These are phyloP conservation scores for Nesometra sesokonis DNA, from an alignment of 35 echinoderm and acorn worm genomes.

Conservation along the genomic window DNA sequence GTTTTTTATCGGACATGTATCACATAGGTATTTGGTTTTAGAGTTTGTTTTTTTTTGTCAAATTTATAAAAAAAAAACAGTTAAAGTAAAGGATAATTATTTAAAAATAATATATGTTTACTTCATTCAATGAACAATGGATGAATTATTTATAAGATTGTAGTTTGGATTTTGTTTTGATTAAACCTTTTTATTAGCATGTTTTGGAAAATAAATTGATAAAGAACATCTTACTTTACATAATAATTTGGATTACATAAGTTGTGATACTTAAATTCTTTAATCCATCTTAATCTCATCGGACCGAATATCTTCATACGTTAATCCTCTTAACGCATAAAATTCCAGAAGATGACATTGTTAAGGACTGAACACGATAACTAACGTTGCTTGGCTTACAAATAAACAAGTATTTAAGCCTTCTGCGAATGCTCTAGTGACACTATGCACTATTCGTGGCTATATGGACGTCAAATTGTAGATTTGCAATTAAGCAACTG, in stretches of 20 bases:
- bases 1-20: too few relatives aligned
- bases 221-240: too few relatives aligned
- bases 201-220: too few relatives aligned
- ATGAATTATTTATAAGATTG: too few relatives aligned
- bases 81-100: too few relatives aligned
- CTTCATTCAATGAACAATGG: too few relatives aligned
- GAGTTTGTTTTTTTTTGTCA: too few relatives aligned
- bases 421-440: not conserved
- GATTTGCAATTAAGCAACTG: not conserved
- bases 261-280: not conserved
- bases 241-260: not conserved
- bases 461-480: not conserved
- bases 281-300: not conserved
- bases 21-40: too few relatives aligned
- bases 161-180: too few relatives aligned
- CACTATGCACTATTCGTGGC: not conserved
- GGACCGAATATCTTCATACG: not conserved
- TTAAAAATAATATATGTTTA: too few relatives aligned
- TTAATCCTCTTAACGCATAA: not conserved
- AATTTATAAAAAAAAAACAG: too few relatives aligned
- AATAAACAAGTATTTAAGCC: not conserved
- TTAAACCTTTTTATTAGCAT: too few relatives aligned
- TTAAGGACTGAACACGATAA: not conserved
- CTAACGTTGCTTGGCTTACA: not conserved
- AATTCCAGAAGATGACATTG: not conserved